These are phyloP conservation scores for Phoxinus phoxinus DNA, from an alignment of 2,113 vertebrate species.

Conservation along the genomic window DNA sequence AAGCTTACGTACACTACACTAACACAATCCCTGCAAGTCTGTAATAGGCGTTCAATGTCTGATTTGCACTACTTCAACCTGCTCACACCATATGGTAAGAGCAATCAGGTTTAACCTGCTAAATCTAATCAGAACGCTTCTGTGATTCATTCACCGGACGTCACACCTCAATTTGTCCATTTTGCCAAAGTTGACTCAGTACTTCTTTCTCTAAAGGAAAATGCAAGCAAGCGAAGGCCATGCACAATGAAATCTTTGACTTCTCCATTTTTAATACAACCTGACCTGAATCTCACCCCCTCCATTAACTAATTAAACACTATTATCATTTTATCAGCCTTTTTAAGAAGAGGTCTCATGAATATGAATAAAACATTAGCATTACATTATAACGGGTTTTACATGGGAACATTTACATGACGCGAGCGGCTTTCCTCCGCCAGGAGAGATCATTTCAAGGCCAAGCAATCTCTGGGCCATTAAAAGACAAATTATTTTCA, in stretches of 20 bases:
- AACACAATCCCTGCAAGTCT: neutral
- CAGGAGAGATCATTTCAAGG: constrained; percentile 21
- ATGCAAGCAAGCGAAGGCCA: neutral
- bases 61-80: constrained; percentile 15
- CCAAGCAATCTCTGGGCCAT: constrained; percentile 49
- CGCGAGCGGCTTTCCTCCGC: constrained; percentile 24
- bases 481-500: constrained; percentile 11
- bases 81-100: neutral
- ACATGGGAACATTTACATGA: constrained; percentile 27
- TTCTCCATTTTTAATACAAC: constrained; percentile 46
- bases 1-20: neutral
- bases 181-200: neutral
- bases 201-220: constrained; percentile 14
- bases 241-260: constrained; percentile 59
- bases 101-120: neutral
- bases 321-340: constrained; percentile 62
- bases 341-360: constrained; percentile 55
- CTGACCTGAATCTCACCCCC: constrained; percentile 60
- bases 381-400: constrained; percentile 44
- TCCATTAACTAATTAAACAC: constrained; percentile 72
- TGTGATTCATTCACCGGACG: neutral
- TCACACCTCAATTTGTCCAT: neutral
- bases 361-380: constrained; percentile 65
- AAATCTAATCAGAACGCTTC: neutral
- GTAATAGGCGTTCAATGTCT: neutral